Conservation (phyloP, 2,888 invertebrate species). For the Tridacna gigas region DNA sequence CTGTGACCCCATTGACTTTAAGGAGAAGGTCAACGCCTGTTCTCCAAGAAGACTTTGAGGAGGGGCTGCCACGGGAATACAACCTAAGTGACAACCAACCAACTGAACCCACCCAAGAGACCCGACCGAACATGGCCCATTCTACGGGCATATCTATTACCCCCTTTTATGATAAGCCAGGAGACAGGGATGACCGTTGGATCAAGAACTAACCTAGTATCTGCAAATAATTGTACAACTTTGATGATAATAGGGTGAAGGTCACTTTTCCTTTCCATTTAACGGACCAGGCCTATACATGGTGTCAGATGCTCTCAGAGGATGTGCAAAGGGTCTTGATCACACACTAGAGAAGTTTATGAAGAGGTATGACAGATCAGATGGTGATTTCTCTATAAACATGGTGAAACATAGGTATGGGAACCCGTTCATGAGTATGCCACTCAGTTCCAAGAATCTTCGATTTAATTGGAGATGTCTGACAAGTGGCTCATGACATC, state of each 20-base stretch:
- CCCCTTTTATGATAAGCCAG: slow-evolving; percentile 13
- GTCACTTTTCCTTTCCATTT: slow-evolving; percentile 26
- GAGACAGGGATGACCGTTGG: slow-evolving; percentile 7
- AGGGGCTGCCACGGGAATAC: neutral
- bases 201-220: slow-evolving; percentile 4
- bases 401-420: slow-evolving; percentile 6
- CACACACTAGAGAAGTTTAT: neutral
- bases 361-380: slow-evolving; percentile 28
- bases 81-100: too few relatives aligned
- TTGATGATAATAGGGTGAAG: slow-evolving; percentile 4
- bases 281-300: slow-evolving; percentile 21
- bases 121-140: neutral
- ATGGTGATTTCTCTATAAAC: slow-evolving; percentile 3
- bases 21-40: neutral
- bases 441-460: slow-evolving; percentile 1
- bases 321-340: neutral
- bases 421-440: slow-evolving; percentile 26
- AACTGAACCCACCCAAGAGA: too few relatives aligned
- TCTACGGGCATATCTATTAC: neutral
- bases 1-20: neutral
- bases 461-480: slow-evolving; percentile 4
- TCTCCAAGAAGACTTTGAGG: neutral
- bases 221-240: slow-evolving; percentile 10
- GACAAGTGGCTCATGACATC: slow-evolving; percentile 4
- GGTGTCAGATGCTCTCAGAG: slow-evolving; percentile 18